Evolutionary conservation across 2,113 vertebrate species (phyloP).

Genomic region (Zootoca vivipara): DNA sequence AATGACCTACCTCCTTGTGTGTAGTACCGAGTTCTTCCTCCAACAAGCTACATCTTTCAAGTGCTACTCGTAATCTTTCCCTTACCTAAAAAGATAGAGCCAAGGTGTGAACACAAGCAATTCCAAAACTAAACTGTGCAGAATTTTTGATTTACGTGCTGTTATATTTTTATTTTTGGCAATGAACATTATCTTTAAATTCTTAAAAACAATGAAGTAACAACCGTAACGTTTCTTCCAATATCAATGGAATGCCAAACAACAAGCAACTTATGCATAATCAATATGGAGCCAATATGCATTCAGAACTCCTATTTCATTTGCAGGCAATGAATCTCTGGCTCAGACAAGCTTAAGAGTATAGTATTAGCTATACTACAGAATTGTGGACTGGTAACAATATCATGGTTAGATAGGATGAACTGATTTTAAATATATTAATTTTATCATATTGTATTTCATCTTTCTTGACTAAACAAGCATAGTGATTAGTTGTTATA

Average conservation of each 20-base stretch:
- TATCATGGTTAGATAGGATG: background rate
- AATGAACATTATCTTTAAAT: background rate
- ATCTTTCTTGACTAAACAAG: background rate
- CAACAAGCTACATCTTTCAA: conserved; percentile 92
- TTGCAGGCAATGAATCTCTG: background rate
- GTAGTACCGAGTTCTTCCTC: conserved; percentile 92
- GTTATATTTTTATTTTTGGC: background rate
- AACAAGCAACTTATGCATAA: background rate
- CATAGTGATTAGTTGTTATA: background rate
- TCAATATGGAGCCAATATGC: background rate
- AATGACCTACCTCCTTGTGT: conserved; percentile 89
- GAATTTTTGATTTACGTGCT: background rate
- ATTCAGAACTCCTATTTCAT: background rate
- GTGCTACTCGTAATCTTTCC: conserved; percentile 91
- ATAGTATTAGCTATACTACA: background rate
- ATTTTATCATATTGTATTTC: background rate
- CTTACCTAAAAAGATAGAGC: conserved; percentile 83
- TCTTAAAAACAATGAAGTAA: background rate
- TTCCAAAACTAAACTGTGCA: background rate
- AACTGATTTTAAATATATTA: background rate
- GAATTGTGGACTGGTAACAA: background rate
- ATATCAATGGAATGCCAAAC: background rate
- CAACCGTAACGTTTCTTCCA: background rate
- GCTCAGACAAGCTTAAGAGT: background rate
- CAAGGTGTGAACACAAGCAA: background rate